Conservation (phyloP, 2,797 vertebrate genomes). For the Cygnus olor region DNA sequence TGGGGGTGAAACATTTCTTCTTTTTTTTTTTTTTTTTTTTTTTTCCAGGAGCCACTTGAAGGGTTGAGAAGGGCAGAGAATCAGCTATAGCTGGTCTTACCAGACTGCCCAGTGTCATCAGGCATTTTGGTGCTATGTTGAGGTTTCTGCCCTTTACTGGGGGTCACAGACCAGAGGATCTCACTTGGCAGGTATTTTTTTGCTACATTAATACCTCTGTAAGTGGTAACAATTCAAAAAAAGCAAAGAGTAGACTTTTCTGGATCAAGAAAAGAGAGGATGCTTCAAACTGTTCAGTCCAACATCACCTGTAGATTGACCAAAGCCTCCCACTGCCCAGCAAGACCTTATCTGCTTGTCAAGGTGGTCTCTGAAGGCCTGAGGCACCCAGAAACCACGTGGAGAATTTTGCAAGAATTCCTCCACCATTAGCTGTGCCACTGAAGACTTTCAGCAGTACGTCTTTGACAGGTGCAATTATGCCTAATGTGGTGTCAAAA, state of each 20-base stretch:
- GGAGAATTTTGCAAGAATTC: neutral
- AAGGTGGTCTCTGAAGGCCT: neutral
- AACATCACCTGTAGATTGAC: neutral
- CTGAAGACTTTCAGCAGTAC: neutral
- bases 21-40: neutral
- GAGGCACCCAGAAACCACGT: constrained; percentile 5
- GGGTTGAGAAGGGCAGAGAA: neutral
- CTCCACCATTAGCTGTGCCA: constrained; percentile 8
- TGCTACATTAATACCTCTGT: neutral
- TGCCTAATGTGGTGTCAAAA: constrained; percentile 25
- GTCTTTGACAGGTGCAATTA: constrained; percentile 31
- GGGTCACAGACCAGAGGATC: neutral
- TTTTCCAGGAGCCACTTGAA: neutral
- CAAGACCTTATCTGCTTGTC: neutral
- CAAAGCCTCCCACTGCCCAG: neutral
- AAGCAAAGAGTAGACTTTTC: neutral
- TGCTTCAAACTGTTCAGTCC: neutral
- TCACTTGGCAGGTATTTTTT: neutral
- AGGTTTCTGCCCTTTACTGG: neutral
- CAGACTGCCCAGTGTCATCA: neutral
- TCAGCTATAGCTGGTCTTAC: neutral
- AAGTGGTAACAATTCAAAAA: neutral
- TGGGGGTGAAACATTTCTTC: neutral
- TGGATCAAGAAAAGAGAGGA: neutral
- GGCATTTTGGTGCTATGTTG: neutral